Base-by-base conservation (phyloP, 2,797 vertebrate species). In the Myripristis jacobus region DNA sequence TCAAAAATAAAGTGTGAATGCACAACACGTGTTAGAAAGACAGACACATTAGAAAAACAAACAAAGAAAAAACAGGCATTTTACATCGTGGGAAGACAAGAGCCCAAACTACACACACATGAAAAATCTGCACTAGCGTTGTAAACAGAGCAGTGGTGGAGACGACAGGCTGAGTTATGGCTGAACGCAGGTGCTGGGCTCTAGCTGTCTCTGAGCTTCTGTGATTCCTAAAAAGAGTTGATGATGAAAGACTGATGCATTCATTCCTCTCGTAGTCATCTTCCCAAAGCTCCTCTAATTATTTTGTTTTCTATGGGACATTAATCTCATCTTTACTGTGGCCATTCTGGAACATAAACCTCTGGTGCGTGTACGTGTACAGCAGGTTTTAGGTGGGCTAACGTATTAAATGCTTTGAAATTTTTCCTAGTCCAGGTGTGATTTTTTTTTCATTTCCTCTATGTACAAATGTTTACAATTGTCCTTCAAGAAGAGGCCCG, bases 401-500 rank as follows among this genome's bases (percentile, higher is more conserved):
- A 93, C 74, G 88, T 90, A 86, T 85, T 87, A 90, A 91, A 93
- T 88, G 88, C 86, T 91, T 77, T 75, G 36, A 71, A 25, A 56
- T 59, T 27, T 41, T 62, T 61, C 50, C 55, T 83, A 86, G 76
- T 93, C 87, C 87, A 89, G 92, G 87, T 90, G 65, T 81, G 91
- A 91, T 81, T 54, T 63, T 13, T 18, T n/a, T n/a, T n/a, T n/a
- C 60, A 63, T 73, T 34, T 77, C 77, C 84, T 93, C 83, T 95
- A 94, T 96, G 81, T 95, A 95, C 94, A 96, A 83, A 83, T 3
- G 50, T 93, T 89, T 92, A 89, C 88, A 92, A 82, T 75, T 56
- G 84, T 90, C 83, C 69, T 88, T 86, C 84, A 56, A 66, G 92
- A 95, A 96, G 95, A 96, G 94, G 94, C 91, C 94, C 81, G 91